Conservation (phyloP, 2,888 invertebrate genomes). For the Drosophila pseudotakahashii region DNA sequence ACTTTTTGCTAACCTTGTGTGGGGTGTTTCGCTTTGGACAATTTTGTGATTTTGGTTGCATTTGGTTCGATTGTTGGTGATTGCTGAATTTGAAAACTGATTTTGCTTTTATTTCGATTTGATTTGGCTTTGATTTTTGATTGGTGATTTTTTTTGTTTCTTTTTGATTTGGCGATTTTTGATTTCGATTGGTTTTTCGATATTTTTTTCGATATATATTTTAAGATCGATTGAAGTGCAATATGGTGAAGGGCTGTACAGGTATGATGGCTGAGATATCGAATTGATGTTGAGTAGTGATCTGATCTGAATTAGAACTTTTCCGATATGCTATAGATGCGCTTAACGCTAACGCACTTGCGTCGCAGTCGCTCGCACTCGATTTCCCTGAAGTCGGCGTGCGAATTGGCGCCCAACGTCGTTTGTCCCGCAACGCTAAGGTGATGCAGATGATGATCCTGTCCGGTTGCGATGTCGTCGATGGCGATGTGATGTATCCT, state of each 20-base stretch:
- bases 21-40: slow-evolving; percentile 75
- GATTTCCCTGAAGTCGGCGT: slow-evolving; percentile 82
- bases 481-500: slow-evolving; percentile 70
- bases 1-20: slow-evolving; percentile 72
- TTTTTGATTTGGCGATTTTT: slow-evolving; percentile 34
- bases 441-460: slow-evolving; percentile 39
- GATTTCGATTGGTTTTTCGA: slow-evolving; percentile 26
- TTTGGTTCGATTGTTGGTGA: slow-evolving; percentile 47
- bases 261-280: slow-evolving; percentile 36
- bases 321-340: slow-evolving; percentile 84
- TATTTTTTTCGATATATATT: slow-evolving; percentile 6
- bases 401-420: slow-evolving; percentile 70
- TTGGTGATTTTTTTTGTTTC: slow-evolving; percentile 25
- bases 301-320: slow-evolving; percentile 76
- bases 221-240: slow-evolving; percentile 33
- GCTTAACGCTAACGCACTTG: slow-evolving; percentile 83
- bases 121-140: slow-evolving; percentile 25
- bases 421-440: slow-evolving; percentile 27
- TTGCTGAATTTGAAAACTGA: slow-evolving; percentile 26
- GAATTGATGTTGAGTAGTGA: slow-evolving; percentile 30
- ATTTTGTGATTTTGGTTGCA: slow-evolving; percentile 78
- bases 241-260: slow-evolving; percentile 39
- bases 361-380: slow-evolving; percentile 83
- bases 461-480: slow-evolving; percentile 63
- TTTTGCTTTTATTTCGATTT: slow-evolving; percentile 30